Evolutionary conservation across 2,888 invertebrate genomes (phyloP).

Genomic region (Sarcophaga variegata): DNA sequence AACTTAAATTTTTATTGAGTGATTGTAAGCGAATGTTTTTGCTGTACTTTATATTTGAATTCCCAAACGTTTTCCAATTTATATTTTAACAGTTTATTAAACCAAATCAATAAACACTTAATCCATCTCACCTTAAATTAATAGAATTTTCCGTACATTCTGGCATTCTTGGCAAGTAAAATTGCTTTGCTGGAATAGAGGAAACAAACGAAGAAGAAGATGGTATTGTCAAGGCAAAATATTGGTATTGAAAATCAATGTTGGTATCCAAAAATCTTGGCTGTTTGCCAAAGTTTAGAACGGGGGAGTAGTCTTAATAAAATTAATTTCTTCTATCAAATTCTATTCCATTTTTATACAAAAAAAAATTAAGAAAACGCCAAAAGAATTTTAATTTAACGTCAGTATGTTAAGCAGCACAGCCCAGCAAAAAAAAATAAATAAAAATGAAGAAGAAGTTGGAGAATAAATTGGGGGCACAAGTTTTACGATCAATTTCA

Average conservation of each 20-base stretch:
- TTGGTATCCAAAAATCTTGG: conserved; percentile 14
- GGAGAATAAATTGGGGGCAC: background rate
- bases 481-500: conserved; percentile 62
- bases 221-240: conserved; percentile 8
- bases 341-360: background rate
- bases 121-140: background rate
- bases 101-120: background rate
- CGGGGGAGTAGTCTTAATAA: conserved; percentile 16
- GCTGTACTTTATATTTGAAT: background rate
- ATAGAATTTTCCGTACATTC: background rate
- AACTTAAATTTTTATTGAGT: background rate
- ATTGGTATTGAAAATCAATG: background rate
- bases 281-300: conserved; percentile 35
- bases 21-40: background rate
- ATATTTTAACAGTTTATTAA: no score
- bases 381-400: conserved; percentile 48
- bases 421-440: background rate
- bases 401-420: conserved; percentile 46
- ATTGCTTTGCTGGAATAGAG: background rate
- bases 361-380: background rate
- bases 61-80: background rate
- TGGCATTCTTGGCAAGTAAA: background rate
- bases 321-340: background rate
- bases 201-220: background rate
- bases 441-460: background rate